A percentile compares a stretch with the other conserved stretches of the same genome.
Evolutionary conservation across 1,140 invertebrate genomes (phyloP).

Genomic region (Drosophila rufa): DNA sequence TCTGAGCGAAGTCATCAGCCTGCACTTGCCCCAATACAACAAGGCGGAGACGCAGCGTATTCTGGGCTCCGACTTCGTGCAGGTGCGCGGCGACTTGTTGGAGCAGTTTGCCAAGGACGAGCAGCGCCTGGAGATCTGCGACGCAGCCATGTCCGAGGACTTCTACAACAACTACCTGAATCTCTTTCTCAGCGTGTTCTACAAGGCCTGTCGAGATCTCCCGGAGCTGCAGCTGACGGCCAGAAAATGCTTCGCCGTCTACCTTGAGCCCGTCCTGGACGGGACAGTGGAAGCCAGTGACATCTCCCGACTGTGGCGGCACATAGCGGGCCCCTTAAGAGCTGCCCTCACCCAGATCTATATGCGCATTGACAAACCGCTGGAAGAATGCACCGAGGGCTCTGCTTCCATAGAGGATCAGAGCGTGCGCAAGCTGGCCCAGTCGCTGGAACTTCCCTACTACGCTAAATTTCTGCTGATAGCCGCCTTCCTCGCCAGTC

Average conservation of each 20-base stretch:
- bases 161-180: conserved; percentile 93
- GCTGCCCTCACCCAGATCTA: conserved; percentile 92
- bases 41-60: conserved; percentile 92
- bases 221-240: conserved; percentile 92
- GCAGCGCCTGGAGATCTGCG: conserved; percentile 38
- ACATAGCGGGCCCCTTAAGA: conserved; percentile 91
- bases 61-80: conserved; percentile 86
- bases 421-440: conserved; percentile 76
- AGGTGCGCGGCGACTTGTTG: conserved; percentile 32
- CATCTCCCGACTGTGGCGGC: conserved; percentile 90
- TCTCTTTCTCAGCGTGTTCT: conserved; percentile 92
- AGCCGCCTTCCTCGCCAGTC: conserved; percentile 95
- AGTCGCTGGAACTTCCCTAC: conserved; percentile 93
- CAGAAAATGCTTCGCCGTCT: conserved; percentile 89
- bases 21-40: conserved; percentile 93
- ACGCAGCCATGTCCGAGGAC: conserved; percentile 81
- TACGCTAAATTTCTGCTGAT: conserved; percentile 95
- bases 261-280: conserved; percentile 90
- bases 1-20: conserved; percentile 90
- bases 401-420: conserved; percentile 50
- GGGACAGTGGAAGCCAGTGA: conserved; percentile 87
- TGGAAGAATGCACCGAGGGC: conserved; percentile 14
- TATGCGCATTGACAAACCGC: conserved; percentile 87
- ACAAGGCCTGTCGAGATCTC: conserved; percentile 92
- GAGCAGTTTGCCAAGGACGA: conserved; percentile 21